These are phyloP conservation scores for Xenopus borealis DNA, from an alignment of 2,113 vertebrate species.

Conservation along the genomic window DNA sequence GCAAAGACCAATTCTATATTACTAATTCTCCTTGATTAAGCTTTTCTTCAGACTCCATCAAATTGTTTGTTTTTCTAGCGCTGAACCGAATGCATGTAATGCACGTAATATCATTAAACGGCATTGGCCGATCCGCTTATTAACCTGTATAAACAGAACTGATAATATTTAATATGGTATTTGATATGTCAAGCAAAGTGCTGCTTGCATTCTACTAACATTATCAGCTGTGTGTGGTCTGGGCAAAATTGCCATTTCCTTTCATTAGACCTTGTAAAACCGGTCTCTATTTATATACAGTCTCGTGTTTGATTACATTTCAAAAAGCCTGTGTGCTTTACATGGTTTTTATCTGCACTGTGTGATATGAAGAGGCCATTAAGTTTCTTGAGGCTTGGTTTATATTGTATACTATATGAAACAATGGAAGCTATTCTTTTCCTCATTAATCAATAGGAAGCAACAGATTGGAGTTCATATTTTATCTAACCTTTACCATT, in stretches of 20 bases:
- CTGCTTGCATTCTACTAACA: slow-evolving; percentile 14
- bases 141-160: slow-evolving; percentile 56
- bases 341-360: slow-evolving; percentile 55
- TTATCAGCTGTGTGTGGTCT: slow-evolving; percentile 60
- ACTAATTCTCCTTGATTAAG: slow-evolving; percentile 9
- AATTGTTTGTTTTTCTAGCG: slow-evolving; percentile 12
- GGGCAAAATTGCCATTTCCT: slow-evolving; percentile 48
- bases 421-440: slow-evolving; percentile 48
- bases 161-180: slow-evolving; percentile 60
- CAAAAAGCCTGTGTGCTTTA: slow-evolving; percentile 50
- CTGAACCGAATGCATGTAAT: background rate
- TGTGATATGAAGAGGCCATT: slow-evolving; percentile 50
- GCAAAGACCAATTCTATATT: background rate
- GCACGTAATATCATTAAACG: background rate
- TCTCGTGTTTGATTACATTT: slow-evolving; percentile 51
- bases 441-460: background rate
- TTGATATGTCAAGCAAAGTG: slow-evolving; percentile 50
- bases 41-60: too few species aligned
- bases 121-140: slow-evolving; percentile 49
- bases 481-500: slow-evolving; percentile 16
- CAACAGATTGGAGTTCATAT: background rate
- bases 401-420: slow-evolving; percentile 34
- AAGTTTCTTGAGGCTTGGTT: slow-evolving; percentile 47
- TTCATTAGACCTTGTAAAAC: slow-evolving; percentile 48
- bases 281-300: slow-evolving; percentile 48